Evolutionary conservation across 2,113 vertebrate species (phyloP).

Genomic region (Steatornis caripensis): DNA sequence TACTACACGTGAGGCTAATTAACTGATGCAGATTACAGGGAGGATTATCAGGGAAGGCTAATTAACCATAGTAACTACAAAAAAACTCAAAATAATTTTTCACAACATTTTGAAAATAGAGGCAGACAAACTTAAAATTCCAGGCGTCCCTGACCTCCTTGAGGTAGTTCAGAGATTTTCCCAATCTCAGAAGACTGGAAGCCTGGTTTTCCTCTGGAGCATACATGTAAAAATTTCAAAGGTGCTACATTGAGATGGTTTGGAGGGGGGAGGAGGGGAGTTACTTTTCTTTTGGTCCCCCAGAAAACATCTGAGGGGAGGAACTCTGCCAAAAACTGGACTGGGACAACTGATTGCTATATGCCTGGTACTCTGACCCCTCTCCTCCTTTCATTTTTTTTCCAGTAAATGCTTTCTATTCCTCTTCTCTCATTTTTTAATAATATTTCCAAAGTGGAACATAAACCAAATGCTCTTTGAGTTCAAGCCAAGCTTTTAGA

Average conservation of each 20-base stretch:
- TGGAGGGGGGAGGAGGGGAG: not conserved
- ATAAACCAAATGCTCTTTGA: constrained; percentile 48
- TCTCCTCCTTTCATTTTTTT: not conserved
- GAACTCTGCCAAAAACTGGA: not conserved
- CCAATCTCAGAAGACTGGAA: not conserved
- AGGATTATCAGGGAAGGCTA: constrained; percentile 4
- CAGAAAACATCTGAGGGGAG: not conserved
- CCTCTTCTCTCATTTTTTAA: constrained; percentile 8
- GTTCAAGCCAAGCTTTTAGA: constrained; percentile 39
- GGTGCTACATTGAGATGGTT: not conserved
- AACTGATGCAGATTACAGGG: not conserved
- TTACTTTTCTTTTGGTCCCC: not conserved
- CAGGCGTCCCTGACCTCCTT: not conserved
- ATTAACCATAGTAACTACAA: not conserved
- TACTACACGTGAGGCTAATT: not conserved
- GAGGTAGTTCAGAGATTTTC: not conserved
- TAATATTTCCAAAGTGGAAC: constrained; percentile 47
- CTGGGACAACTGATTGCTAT: not conserved
- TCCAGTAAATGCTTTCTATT: constrained; percentile 23
- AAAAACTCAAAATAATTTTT: not conserved
- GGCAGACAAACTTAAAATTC: not conserved
- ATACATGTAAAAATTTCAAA: not conserved
- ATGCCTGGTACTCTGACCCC: not conserved
- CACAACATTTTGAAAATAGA: not conserved
- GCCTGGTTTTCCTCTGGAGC: not conserved